phyloP scores from a whole-genome alignment of 1,140 invertebrate genomes.

The Cardiocondyla obscurior region DNA sequence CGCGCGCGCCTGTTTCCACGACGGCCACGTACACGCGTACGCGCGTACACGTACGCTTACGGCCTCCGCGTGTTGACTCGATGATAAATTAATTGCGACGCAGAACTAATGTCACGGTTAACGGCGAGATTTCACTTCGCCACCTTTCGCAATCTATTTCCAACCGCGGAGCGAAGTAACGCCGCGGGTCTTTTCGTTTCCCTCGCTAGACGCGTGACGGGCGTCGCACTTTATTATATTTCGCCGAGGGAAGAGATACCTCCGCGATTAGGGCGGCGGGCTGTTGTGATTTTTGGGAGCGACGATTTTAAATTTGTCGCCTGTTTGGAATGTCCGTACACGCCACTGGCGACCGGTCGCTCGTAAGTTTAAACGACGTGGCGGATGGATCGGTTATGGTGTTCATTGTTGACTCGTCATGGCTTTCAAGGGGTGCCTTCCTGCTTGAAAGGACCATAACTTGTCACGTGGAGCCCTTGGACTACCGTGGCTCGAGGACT shows the following conservation, averaged over 20 bases:
- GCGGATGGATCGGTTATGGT: slow-evolving; percentile 65
- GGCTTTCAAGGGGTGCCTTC: slow-evolving; percentile 67
- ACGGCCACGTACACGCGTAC: background rate
- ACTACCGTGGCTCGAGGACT: slow-evolving; percentile 58
- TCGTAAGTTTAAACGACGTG: slow-evolving; percentile 59
- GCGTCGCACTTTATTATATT: background rate
- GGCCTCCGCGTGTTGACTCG: slow-evolving; percentile 66
- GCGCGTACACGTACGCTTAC: background rate
- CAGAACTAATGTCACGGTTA: slow-evolving; percentile 63
- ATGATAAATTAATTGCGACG: slow-evolving; percentile 72
- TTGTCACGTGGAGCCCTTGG: slow-evolving; percentile 59
- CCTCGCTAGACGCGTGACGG: slow-evolving; percentile 4
- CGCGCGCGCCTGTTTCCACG: slow-evolving; percentile 63
- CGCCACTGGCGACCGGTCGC: slow-evolving; percentile 47
- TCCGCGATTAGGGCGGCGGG: background rate
- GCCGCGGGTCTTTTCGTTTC: slow-evolving; percentile 1
- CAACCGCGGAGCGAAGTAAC: slow-evolving; percentile 19
- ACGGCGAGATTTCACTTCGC: slow-evolving; percentile 45
- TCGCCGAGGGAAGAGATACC: background rate
- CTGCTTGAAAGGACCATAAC: slow-evolving; percentile 64
- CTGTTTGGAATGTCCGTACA: slow-evolving; percentile 16
- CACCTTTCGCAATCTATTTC: slow-evolving; percentile 21
- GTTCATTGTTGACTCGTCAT: slow-evolving; percentile 70
- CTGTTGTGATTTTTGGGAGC: slow-evolving; percentile 33
- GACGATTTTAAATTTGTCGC: slow-evolving; percentile 50